Base-by-base conservation (phyloP, 2,113 vertebrate species). In the Struthio camelus region DNA sequence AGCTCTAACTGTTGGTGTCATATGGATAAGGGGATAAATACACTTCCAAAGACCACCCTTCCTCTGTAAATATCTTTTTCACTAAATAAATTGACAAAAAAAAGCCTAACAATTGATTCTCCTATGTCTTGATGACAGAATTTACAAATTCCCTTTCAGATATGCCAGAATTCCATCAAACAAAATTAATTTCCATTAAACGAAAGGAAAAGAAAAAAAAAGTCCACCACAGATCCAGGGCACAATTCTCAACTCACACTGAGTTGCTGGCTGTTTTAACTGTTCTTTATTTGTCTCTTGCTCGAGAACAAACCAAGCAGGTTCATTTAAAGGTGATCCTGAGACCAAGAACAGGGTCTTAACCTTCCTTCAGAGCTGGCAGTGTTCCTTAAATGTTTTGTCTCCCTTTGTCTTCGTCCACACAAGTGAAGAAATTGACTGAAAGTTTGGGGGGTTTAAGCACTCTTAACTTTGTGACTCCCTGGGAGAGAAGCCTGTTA, bases 101-200 rank as follows among this genome's bases (percentile, higher is more conserved):
- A 18, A 88, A 81, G 70, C 50, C 77, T n/a, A n/a, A n/a, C n/a
- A 50, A 94, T 90, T 79, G 58, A 90, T 92, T 97, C 94, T 95
- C 81, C 70, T 85, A 12, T 85, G 79, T 85, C 44, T 86, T 95
- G 93, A 87, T 53, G 73, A 95, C 78, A 72, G 71, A 85, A 82
- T 79, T 81, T 85, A 91, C 48, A 89, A 64, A 69, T 96, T 96
- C 97, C 40, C 79, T 93, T 95, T 92, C 73, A 77, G 67, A 42
- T 53, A 70, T 8, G 3, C 88, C 64, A 73, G 54, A 90, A 83
- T 83, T 87, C n/a, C n/a, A n/a, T n/a, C n/a, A n/a, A n/a, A n/a
- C n/a, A n/a, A n/a, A n/a, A n/a, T n/a, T n/a, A n/a, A n/a, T n/a
- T n/a, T n/a, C n/a, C n/a, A n/a, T n/a, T 89, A 59, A 86, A 67